Conservation (phyloP, 2,888 invertebrate genomes). For the Amphipoea lucens region DNA sequence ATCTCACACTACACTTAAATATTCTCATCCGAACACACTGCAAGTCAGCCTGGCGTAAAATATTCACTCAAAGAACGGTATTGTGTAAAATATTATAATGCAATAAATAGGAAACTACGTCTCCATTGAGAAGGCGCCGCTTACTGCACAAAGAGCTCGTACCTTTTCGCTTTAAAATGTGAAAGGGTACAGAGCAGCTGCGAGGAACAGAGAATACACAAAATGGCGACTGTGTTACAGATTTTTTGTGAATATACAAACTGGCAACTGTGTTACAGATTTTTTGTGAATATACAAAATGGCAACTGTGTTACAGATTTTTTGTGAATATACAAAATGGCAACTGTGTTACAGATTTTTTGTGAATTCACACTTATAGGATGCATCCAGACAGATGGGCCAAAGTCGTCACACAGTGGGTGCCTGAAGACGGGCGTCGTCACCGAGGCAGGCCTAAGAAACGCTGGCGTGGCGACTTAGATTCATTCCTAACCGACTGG, state of each 20-base stretch:
- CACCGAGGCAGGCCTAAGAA: too few species aligned
- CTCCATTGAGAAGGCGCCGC: constrained; percentile 79
- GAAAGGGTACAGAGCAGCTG: constrained; percentile 72
- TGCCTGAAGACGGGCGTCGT: too few species aligned
- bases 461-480: too few species aligned
- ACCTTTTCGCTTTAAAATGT: constrained; percentile 85
- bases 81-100: constrained; percentile 67
- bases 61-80: constrained; percentile 45
- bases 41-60: constrained; percentile 28
- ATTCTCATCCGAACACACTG: constrained; percentile 6
- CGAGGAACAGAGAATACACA: constrained; percentile 28
- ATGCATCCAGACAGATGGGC: too few species aligned
- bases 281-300: too few species aligned
- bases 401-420: too few species aligned
- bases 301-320: too few species aligned
- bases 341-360: too few species aligned
- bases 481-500: too few species aligned
- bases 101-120: constrained; percentile 69
- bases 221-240: neutral
- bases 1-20: constrained; percentile 8
- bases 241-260: neutral
- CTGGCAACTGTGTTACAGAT: too few species aligned
- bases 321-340: too few species aligned
- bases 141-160: constrained; percentile 80
- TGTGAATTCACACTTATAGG: too few species aligned